These are phyloP conservation scores for Characodon lateralis DNA, from an alignment of 2,797 vertebrate species.

Conservation along the genomic window DNA sequence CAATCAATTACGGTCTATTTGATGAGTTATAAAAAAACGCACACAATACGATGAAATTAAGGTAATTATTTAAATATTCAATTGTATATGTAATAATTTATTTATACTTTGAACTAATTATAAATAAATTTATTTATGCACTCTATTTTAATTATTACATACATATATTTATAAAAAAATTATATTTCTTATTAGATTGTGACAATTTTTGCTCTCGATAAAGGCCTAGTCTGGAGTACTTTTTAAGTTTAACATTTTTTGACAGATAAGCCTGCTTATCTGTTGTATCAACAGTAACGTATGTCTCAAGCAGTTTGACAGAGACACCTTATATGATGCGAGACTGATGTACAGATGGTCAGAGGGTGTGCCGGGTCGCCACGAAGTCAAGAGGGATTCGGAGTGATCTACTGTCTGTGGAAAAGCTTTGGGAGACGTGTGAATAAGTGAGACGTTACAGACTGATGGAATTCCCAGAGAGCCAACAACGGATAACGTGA, in stretches of 20 bases:
- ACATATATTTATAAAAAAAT: not conserved
- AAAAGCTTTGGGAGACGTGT: conserved; percentile 61
- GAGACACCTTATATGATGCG: conserved; percentile 21
- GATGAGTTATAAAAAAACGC: no score
- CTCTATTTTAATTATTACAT: not conserved
- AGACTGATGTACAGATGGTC: conserved; percentile 31
- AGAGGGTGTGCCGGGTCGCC: conserved; percentile 54
- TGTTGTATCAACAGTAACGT: conserved; percentile 3
- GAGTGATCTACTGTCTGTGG: conserved; percentile 32
- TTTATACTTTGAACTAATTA: no score
- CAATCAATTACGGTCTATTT: no score
- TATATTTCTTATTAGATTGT: not conserved
- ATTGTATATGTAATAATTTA: no score
- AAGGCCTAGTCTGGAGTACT: not conserved
- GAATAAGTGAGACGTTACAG: conserved; percentile 83
- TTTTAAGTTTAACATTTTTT: not conserved
- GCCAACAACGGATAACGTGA: conserved; percentile 74
- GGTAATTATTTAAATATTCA: no score
- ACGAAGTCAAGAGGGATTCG: conserved; percentile 37
- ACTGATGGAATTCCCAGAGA: conserved; percentile 82
- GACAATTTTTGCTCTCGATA: not conserved
- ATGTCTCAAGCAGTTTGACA: conserved; percentile 18
- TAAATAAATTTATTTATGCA: no score
- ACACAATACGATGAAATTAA: no score
- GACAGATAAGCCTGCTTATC: no score